Conservation (phyloP, 2,113 vertebrate genomes). For the Halichoerus grypus region DNA sequence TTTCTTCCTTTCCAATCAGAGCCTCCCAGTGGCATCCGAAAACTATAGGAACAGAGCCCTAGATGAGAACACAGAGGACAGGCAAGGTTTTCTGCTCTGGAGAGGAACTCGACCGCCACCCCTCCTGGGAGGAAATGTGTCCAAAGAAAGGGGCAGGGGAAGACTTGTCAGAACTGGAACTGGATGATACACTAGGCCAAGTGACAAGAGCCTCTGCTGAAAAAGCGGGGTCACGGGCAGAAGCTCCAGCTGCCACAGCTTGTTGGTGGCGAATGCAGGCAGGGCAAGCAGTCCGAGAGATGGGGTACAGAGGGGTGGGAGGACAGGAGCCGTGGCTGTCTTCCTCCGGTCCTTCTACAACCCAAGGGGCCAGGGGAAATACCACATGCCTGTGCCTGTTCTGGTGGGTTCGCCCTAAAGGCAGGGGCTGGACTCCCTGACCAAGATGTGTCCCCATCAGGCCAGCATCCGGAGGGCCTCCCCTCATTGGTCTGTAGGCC, state of each 20-base stretch:
- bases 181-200: background rate
- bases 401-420: background rate
- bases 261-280: background rate
- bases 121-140: background rate
- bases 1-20: slow-evolving; percentile 52
- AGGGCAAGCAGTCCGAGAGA: accelerated
- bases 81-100: slow-evolving; percentile 48
- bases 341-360: background rate
- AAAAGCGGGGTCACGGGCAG: background rate
- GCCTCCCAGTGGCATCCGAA: background rate
- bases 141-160: background rate
- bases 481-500: background rate
- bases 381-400: background rate
- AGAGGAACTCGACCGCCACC: background rate
- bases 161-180: background rate
- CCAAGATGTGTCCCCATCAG: background rate
- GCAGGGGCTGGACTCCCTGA: background rate
- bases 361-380: background rate
- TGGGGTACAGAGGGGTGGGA: accelerated
- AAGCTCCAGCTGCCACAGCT: accelerated
- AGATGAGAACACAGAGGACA: background rate
- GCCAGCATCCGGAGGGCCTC: background rate
- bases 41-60: slow-evolving; percentile 6
- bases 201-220: background rate
- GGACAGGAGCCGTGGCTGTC: accelerated